Evolutionary conservation across 2,888 invertebrate species (phyloP), one percentile per base, ranked within the genome.

Genomic region (Drosophila nr. perissopoda): DNA sequence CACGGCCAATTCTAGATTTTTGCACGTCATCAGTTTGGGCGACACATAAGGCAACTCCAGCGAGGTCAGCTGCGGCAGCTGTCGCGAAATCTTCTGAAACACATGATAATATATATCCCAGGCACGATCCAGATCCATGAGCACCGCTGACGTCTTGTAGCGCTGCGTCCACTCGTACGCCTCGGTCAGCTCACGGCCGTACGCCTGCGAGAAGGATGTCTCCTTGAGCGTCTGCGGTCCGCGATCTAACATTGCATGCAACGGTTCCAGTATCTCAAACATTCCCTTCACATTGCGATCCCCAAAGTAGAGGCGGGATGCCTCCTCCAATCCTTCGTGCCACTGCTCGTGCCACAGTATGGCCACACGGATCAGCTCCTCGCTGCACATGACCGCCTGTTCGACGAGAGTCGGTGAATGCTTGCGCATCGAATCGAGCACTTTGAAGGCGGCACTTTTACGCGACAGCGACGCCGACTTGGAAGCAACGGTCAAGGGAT

Each of bases 51-150:
- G 98, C 85, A 98, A 94, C 93, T 98, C 98, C 51, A 98, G 94
- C 3, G 97, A 97, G 7, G 98, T 98, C 48, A 98, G 93, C 92
- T 97, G 97, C 4, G 99, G 98, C 80, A 99, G 94, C 93, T 99
- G 99, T 27, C 98, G 96, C 27, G 98, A 97, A 92, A 99, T 99
- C 83, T 98, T 96, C 34, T 99, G 95, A 94, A 99, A 99, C 61
- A 99, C 99, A 92, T 99, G 98, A 94, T 99, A 99, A 94, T 99
- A 99, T 42, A 99, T 94, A 92, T 99, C 99, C 99, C 99, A 99
- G 4, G 99, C 99, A 92, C 98, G 98, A 92, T 98, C 99, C 79
- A 99, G 93, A 91, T 99, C 99, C 81, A 98, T 96, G 7, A 97
- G 96, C 83, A 97, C 96, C 0, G 96, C 96, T 0, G 98, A 97